Evolutionary conservation across 2,888 invertebrate species (phyloP).

Genomic region (Allacma fusca): DNA sequence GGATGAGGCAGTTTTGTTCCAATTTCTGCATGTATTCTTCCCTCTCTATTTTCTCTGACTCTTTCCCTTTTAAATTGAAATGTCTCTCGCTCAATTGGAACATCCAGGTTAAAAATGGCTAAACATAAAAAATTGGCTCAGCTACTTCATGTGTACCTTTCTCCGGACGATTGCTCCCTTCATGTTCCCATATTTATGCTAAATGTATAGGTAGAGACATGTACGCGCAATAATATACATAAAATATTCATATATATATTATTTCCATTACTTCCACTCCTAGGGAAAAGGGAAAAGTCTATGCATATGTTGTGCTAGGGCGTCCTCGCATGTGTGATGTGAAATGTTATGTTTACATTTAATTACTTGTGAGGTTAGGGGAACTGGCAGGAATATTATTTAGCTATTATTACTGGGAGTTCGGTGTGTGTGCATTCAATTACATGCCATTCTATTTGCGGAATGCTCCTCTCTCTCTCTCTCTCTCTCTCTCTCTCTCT

Average conservation of each 20-base stretch:
- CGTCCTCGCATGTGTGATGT: neutral
- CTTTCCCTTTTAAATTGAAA: neutral
- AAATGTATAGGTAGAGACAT: no score
- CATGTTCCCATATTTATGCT: no score
- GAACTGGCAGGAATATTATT: constrained; percentile 4
- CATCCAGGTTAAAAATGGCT: neutral
- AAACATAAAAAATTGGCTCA: neutral
- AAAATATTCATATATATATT: no score
- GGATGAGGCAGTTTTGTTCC: neutral
- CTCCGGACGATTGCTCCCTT: no score
- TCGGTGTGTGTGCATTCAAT: neutral
- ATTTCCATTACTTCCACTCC: no score
- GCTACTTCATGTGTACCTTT: neutral
- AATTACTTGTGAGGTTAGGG: neutral
- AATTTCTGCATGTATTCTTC: neutral
- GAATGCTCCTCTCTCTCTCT: neutral
- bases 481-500: no score
- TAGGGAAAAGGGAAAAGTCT: no score
- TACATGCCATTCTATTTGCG: constrained; percentile 16
- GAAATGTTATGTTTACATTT: constrained; percentile 11
- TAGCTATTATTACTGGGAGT: neutral
- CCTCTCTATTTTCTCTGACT: neutral
- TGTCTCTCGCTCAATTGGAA: neutral
- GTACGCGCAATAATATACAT: no score
- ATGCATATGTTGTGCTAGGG: no score